Percentiles rank a stretch among this genome's conserved stretches.
Evolutionary conservation across 2,113 vertebrate genomes (phyloP).

Genomic region (Zapornia atra): DNA sequence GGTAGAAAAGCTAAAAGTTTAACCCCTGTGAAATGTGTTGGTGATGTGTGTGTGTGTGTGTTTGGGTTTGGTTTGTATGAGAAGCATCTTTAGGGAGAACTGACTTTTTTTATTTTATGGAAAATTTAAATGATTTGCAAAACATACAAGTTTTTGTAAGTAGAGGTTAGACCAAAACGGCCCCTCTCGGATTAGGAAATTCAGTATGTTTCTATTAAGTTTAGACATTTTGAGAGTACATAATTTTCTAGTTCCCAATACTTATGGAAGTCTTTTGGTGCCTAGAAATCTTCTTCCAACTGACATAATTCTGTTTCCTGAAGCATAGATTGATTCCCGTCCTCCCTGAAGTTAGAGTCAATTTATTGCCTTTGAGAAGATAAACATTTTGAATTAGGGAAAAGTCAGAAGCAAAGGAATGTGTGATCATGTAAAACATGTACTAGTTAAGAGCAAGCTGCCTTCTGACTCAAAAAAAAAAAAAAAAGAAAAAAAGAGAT

Average conservation of each 20-base stretch:
- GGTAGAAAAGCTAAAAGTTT: neutral
- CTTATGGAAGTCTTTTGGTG: neutral
- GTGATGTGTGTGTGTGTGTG: neutral
- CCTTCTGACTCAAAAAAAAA: neutral
- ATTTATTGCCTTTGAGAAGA: neutral
- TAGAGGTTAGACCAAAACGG: neutral
- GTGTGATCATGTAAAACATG: neutral
- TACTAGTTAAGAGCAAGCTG: neutral
- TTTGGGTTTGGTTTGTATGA: neutral
- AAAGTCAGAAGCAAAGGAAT: neutral
- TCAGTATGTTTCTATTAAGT: neutral
- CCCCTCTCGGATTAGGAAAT: neutral
- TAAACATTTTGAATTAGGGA: neutral
- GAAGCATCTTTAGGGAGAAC: neutral
- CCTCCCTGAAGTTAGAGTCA: neutral
- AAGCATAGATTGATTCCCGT: neutral
- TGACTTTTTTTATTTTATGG: neutral
- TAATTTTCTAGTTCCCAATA: neutral
- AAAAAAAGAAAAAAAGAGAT: fast-evolving
- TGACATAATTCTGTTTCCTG: neutral
- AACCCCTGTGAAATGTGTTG: neutral
- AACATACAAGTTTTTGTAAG: neutral
- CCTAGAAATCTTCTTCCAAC: neutral
- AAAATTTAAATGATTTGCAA: neutral
- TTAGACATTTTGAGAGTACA: neutral